A percentile compares a stretch with the other conserved stretches of the same genome.
Conservation (phyloP, 1,140 invertebrate genomes). For the Rhagoletis pomonella region DNA sequence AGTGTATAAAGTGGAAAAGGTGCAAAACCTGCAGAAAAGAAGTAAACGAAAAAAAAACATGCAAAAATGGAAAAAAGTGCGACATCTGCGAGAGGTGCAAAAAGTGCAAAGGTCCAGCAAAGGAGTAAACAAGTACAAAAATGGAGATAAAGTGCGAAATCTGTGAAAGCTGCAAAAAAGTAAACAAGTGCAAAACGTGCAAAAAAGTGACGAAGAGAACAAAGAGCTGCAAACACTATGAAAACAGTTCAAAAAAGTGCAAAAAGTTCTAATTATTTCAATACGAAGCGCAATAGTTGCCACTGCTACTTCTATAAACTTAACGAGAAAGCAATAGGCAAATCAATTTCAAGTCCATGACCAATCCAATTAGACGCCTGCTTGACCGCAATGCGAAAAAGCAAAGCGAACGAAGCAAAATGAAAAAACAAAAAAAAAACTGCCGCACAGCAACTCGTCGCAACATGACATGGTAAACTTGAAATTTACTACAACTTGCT, state of each 20-base stretch:
- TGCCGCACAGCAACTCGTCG: background rate
- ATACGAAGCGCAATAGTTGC: background rate
- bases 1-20: too few species aligned
- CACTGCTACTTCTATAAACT: background rate
- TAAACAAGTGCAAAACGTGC: too few species aligned
- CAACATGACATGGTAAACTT: background rate
- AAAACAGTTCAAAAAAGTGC: background rate
- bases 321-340: background rate
- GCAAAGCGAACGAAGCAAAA: background rate
- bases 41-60: too few species aligned
- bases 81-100: too few species aligned
- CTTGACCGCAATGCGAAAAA: background rate
- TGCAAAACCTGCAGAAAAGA: too few species aligned
- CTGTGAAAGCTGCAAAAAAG: too few species aligned
- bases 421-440: background rate
- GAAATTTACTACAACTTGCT: background rate
- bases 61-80: too few species aligned
- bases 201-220: too few species aligned
- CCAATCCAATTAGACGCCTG: conserved; percentile 3
- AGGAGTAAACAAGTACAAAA: too few species aligned
- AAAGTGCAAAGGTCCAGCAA: too few species aligned
- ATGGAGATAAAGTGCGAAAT: too few species aligned
- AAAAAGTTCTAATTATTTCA: background rate
- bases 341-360: background rate
- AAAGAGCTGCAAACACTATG: too few species aligned